Conservation (phyloP, 2,797 vertebrate genomes). For the Ambastaia sidthimunki region DNA sequence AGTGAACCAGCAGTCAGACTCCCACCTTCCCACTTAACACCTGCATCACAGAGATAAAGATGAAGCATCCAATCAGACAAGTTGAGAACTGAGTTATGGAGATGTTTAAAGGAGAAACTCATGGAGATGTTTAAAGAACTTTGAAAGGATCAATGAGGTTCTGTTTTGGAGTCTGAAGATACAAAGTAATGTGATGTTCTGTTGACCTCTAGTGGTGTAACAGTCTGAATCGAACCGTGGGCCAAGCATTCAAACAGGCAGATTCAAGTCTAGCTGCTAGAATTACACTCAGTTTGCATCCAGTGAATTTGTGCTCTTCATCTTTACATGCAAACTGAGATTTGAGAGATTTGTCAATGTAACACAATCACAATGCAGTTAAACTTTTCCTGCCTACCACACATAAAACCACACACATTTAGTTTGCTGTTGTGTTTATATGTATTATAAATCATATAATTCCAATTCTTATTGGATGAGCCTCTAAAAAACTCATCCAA, state of each 20-base stretch:
- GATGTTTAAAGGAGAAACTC: background rate
- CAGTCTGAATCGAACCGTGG: background rate
- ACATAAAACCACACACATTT: background rate
- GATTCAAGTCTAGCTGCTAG: background rate
- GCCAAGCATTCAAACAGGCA: background rate
- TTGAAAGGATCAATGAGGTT: background rate
- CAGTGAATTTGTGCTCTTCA: constrained; percentile 46
- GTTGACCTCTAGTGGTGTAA: constrained; percentile 54
- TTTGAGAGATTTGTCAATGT: constrained; percentile 7
- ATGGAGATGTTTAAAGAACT: background rate
- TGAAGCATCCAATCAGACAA: constrained; percentile 14
- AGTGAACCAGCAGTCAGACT: background rate
- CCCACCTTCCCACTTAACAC: constrained; percentile 12
- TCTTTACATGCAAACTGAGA: background rate
- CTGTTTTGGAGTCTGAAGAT: background rate
- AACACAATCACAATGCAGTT: constrained; percentile 13
- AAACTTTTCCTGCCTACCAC: constrained; percentile 4
- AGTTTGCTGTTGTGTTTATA: background rate
- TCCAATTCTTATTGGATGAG: too few relatives aligned
- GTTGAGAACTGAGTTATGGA: background rate
- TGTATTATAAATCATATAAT: background rate
- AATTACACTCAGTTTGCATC: constrained; percentile 75
- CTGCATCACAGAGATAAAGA: background rate
- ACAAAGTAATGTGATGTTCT: constrained; percentile 24
- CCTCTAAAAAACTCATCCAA: background rate